phyloP scores from a whole-genome alignment of 2,888 invertebrate genomes.

The Clivina fossor region DNA sequence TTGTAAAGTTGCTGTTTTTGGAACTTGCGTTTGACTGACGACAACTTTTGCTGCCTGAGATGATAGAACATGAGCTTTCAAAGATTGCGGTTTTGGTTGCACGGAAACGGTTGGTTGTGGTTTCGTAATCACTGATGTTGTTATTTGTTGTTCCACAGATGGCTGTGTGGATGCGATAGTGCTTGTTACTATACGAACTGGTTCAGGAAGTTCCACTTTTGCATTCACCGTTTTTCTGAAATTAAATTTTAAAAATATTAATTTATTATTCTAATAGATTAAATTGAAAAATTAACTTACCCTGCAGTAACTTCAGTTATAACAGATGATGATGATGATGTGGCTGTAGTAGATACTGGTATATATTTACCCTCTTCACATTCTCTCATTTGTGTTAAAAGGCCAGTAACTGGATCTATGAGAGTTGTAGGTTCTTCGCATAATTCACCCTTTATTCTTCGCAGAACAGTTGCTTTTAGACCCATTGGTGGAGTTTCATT shows the following conservation, averaged over 20 bases:
- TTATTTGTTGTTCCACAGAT: constrained; percentile 13
- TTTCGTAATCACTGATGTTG: constrained; percentile 31
- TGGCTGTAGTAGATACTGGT: constrained; percentile 58
- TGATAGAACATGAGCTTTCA: constrained; percentile 66
- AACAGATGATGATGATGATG: too few species aligned
- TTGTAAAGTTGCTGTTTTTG: constrained; percentile 38
- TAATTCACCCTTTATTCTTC: constrained; percentile 51
- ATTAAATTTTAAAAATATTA: constrained; percentile 1
- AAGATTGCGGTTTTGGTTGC: constrained; percentile 57
- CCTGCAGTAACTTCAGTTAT: constrained; percentile 43
- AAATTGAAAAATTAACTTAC: constrained; percentile 19
- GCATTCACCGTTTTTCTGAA: background rate
- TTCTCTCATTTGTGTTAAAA: constrained; percentile 69
- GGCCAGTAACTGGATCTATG: constrained; percentile 75
- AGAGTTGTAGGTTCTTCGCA: constrained; percentile 64
- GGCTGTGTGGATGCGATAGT: constrained; percentile 14
- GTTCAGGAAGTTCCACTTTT: constrained; percentile 12
- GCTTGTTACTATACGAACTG: constrained; percentile 10
- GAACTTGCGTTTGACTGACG: constrained; percentile 31
- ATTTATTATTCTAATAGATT: background rate
- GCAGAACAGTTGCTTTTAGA: constrained; percentile 50
- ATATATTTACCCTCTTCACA: constrained; percentile 71
- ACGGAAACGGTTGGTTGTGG: constrained; percentile 39
- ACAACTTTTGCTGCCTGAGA: constrained; percentile 53
- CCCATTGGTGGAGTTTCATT: constrained; percentile 41